Evolutionary conservation across 2,797 vertebrate species (phyloP).

Genomic region (Gorsachius magnificus): DNA sequence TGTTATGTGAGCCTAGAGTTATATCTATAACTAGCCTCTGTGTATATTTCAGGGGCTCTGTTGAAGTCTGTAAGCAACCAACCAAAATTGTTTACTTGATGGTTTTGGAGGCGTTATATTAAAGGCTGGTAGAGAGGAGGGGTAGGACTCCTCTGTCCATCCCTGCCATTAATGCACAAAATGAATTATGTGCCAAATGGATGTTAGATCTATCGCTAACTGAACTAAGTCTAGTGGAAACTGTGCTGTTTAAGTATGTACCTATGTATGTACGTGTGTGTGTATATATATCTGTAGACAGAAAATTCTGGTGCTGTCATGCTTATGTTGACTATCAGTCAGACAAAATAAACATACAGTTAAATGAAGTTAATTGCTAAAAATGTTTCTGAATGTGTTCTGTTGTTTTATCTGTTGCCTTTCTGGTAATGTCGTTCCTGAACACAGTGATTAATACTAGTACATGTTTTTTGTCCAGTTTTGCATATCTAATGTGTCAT

Average conservation of each 20-base stretch:
- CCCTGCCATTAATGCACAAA: neutral
- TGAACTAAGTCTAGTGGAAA: neutral
- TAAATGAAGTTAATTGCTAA: neutral
- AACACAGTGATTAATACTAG: neutral
- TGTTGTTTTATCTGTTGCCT: neutral
- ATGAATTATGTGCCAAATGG: neutral
- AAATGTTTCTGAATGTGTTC: too few relatives aligned
- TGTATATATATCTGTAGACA: neutral
- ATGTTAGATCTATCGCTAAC: neutral
- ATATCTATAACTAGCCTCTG: neutral
- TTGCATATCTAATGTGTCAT: neutral
- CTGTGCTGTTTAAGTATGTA: neutral
- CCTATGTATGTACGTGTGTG: fast-evolving
- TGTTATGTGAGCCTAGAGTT: neutral
- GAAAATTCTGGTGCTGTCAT: neutral
- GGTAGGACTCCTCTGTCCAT: neutral
- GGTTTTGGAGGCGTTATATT: neutral
- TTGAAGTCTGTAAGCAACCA: neutral
- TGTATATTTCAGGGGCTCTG: neutral
- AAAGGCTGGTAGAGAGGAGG: neutral
- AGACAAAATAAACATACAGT: neutral
- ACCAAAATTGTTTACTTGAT: neutral
- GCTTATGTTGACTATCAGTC: neutral
- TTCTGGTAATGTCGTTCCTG: neutral
- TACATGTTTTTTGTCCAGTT: neutral